A percentile compares a stretch with the other conserved stretches of the same genome.
These are phyloP conservation scores for Macrosoma leucophasiata DNA, from an alignment of 2,888 invertebrate species.

Conservation along the genomic window DNA sequence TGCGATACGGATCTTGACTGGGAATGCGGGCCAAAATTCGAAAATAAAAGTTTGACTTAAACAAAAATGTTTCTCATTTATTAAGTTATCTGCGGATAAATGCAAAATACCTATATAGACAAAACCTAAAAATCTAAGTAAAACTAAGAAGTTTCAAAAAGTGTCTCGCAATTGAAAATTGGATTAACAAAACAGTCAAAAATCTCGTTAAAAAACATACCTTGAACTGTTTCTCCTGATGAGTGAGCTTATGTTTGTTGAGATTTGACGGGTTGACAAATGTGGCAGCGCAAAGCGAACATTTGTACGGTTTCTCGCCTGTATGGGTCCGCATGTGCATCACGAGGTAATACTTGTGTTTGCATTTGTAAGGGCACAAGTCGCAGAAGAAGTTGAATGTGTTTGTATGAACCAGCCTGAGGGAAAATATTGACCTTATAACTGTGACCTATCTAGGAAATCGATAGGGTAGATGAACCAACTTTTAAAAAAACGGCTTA, in stretches of 20 bases:
- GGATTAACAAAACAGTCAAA: background rate
- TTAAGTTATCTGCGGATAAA: no score
- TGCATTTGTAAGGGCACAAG: constrained; percentile 67
- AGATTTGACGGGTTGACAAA: constrained; percentile 80
- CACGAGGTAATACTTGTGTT: constrained; percentile 68
- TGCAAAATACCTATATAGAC: no score
- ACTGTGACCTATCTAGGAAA: no score
- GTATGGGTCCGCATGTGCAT: constrained; percentile 76
- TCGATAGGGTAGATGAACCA: no score
- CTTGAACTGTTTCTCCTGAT: constrained; percentile 69
- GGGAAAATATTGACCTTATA: no score
- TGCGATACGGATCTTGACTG: no score
- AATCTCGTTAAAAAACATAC: constrained; percentile 30
- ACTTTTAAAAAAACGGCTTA: no score
- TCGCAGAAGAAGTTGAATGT: constrained; percentile 71
- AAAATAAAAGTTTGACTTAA: no score
- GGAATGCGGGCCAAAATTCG: no score
- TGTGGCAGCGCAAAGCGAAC: constrained; percentile 70
- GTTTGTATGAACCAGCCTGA: constrained; percentile 63
- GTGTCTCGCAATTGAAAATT: background rate
- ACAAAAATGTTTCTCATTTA: no score
- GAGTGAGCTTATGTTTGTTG: constrained; percentile 78
- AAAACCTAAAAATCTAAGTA: no score
- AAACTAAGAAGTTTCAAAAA: no score
- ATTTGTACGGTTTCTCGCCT: constrained; percentile 67